Evolutionary conservation across 2,888 invertebrate genomes (phyloP), one percentile per base, ranked within the genome.

Genomic region (Coremacera marginata): DNA sequence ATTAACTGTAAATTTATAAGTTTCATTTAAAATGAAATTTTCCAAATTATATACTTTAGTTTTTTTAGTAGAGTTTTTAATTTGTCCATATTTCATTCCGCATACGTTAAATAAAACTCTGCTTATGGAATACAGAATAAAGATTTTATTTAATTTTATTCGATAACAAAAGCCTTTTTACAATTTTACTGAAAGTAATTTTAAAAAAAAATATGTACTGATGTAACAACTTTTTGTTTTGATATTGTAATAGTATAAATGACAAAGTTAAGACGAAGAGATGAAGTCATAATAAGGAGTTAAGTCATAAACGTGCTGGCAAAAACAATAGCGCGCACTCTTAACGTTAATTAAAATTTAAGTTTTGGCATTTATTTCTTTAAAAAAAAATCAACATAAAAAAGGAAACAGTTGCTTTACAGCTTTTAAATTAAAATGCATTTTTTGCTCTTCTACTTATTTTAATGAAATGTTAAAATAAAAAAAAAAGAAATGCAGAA

Each of bases 401-500:
- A 37, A 37, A 37, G 1, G 1, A 37, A 37, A 37, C 11, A 11
- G 25, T 60, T 60, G 11, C 57, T 19, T 60, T 60, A 11, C 11
- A 27, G 57, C 27, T 60, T 60, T 19, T 5, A 25, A 60, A 60
- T 25, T 60, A 27, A 60, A 25, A 25, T 11, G 57, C 19, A 57
- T 22, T 27, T 25, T 27, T 25, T 5, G 25, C 57, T 3, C 7
- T 25, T 60, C 27, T 11, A 71, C 55, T 71, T 75, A 51, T 44
- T 4, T 55, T 3, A 31, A 68, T 70, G 62, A 52, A 14, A 70
- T n/a, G 52, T 52, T 49, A 65, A 27, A 60, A 37, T 63, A 62
- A 55, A 63, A 52, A 57, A 27, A 52, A 49, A 78, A 77, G 22
- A 11, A 22, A 44, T 19, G 19, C 16, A 31, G n/a, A 70, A 22